Evolutionary conservation across 92 coral and sea anemone genomes (phyloP), one percentile per base, ranked within the genome.

Genomic region (Epizoanthus rinbou): DNA sequence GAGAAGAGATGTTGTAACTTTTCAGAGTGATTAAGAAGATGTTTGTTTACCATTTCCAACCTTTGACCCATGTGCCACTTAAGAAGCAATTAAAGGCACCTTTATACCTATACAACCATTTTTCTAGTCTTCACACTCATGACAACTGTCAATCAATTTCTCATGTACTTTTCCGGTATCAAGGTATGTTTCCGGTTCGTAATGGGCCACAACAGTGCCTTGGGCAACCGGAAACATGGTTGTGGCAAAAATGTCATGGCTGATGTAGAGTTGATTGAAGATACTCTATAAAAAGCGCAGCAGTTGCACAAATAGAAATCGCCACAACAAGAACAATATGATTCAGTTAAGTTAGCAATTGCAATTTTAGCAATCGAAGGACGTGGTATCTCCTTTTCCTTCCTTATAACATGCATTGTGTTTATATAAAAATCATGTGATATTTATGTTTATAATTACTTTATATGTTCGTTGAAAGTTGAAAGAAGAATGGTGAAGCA

Each of bases 81-180:
- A 60, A 78, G 64, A 60, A 60, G 57, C 63, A 60, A 60, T 78
- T 78, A 78, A 78, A 78, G 64, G 82, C 63, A 57, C 24, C 39
- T 69, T 78, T 78, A 50, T 50, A 50, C 54, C 0, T 78, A 41
- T 21, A 58, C 69, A n/a, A 11, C 71, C 57, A 78, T 78, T 78
- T 78, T 57, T 17, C 21, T 78, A 39, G 57, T 59, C 82, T 58
- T 76, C 81, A 78, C 66, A 63, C 64, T 62, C 41, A 25, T 78
- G 82, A 78, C 71, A 78, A 78, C 52, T 62, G 82, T 78, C 82
- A 78, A 23, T 78, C 82, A 78, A 16, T 63, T 62, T 78, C 70
- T 15, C 57, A 62, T 78, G 47, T 62, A 22, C 57, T 41, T 78
- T 78, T 62, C 82, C 82, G 82, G 71, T 62, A 78, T 78, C 52